phyloP scores from a whole-genome alignment of 1,140 invertebrate genomes.

The Steinernema feltiae region DNA sequence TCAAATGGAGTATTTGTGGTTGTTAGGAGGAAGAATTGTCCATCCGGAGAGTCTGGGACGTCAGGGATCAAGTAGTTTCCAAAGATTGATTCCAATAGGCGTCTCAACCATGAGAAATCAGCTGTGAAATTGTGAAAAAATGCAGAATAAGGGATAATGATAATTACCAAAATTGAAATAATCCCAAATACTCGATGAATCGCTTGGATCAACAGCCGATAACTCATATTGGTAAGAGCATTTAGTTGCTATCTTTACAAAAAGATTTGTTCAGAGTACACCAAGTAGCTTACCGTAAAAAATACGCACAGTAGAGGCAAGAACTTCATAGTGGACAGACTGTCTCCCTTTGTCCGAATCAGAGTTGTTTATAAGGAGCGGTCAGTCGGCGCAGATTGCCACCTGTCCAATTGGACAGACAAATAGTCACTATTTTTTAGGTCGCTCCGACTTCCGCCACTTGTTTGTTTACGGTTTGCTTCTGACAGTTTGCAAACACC shows the following conservation, averaged over 20 bases:
- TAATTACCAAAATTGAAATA: slow-evolving; percentile 4
- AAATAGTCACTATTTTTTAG: not conserved
- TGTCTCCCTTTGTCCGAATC: too few relatives aligned
- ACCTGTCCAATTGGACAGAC: not conserved
- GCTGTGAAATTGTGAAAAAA: not conserved
- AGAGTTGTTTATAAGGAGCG: not conserved
- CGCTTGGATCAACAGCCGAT: not conserved
- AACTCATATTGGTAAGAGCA: not conserved
- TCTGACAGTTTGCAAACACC: not conserved
- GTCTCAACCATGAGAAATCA: not conserved
- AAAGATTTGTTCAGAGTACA: not conserved
- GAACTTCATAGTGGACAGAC: too few relatives aligned
- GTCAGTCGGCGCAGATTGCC: not conserved
- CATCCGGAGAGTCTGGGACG: not conserved
- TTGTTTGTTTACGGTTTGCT: not conserved
- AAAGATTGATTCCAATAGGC: not conserved
- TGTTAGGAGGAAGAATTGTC: not conserved
- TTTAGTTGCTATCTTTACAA: not conserved
- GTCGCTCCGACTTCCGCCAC: not conserved
- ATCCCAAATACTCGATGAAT: not conserved
- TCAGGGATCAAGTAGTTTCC: not conserved
- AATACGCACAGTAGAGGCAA: too few relatives aligned
- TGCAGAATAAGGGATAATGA: not conserved
- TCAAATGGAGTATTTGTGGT: not conserved
- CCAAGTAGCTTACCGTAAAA: not conserved